Percentiles rank a stretch among this genome's conserved stretches.
Conservation (phyloP, 37 sponge, comb jelly and placozoan species). For the Oopsacas minuta region DNA sequence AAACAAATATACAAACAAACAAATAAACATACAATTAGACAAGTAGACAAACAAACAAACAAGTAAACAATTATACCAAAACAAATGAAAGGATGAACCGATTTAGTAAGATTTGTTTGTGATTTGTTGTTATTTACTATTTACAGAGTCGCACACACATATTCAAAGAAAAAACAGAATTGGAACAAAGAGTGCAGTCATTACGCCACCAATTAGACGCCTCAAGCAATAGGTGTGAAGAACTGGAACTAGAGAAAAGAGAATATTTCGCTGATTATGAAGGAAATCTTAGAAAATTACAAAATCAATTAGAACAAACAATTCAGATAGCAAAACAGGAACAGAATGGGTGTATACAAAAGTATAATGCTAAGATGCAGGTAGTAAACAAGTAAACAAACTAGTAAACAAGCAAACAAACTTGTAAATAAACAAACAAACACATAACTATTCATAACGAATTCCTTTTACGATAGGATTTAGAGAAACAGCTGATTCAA, state of each 20-base stretch:
- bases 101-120: too few species aligned
- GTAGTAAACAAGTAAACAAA: neutral
- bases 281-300: neutral
- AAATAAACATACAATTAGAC: neutral
- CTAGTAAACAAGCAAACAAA: neutral
- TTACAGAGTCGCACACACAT: neutral
- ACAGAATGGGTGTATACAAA: neutral
- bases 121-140: too few species aligned
- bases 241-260: neutral
- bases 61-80: neutral
- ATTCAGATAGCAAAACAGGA: constrained; percentile 8
- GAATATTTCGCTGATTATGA: constrained; percentile 1
- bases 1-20: neutral
- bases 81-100: too few species aligned
- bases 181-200: neutral
- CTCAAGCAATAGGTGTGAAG: neutral
- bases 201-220: neutral
- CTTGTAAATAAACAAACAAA: neutral
- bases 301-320: neutral
- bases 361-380: neutral
- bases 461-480: neutral
- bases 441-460: neutral
- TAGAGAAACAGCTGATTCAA: constrained; percentile 1
- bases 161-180: neutral
- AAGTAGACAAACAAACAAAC: neutral